Percentiles rank a stretch among this genome's conserved stretches.
These are phyloP conservation scores for Palaemon carinicauda DNA, from an alignment of 1,140 invertebrate species.

Conservation along the genomic window DNA sequence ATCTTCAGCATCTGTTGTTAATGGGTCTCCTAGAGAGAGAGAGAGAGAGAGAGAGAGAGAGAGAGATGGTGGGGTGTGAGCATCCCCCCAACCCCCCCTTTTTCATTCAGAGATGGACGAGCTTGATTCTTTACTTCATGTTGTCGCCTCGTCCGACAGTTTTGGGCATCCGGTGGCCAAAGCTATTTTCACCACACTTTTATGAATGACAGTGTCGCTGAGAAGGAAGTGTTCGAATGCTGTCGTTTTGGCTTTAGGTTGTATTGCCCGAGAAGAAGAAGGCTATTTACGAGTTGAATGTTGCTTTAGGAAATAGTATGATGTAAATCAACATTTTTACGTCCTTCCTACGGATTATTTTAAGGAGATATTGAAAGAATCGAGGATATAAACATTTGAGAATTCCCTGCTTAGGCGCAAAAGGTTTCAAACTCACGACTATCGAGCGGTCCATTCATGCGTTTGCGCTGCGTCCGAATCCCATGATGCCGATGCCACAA, in stretches of 20 bases:
- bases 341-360: not conserved
- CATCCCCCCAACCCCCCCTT: not conserved
- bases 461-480: not conserved
- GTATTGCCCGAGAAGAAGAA: no score
- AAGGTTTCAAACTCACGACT: not conserved
- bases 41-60: not conserved
- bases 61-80: not conserved
- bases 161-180: not conserved
- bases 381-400: not conserved
- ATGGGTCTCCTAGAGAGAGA: not conserved
- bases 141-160: slow-evolving; percentile 5
- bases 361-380: not conserved
- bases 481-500: no score
- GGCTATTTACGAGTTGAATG: not conserved
- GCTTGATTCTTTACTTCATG: not conserved
- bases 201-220: slow-evolving; percentile 26
- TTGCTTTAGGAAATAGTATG: not conserved
- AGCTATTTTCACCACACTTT: slow-evolving; percentile 18
- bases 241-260: not conserved
- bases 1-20: no score
- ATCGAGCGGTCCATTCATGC: slow-evolving; percentile 35
- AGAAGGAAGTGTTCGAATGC: not conserved
- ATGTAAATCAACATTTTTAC: not conserved
- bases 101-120: not conserved
- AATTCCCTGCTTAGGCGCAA: not conserved